Percentiles rank a stretch among this genome's conserved stretches.
Evolutionary conservation across 2,888 invertebrate species (phyloP).

Genomic region (Galeopsomyia nigrocyanea): DNA sequence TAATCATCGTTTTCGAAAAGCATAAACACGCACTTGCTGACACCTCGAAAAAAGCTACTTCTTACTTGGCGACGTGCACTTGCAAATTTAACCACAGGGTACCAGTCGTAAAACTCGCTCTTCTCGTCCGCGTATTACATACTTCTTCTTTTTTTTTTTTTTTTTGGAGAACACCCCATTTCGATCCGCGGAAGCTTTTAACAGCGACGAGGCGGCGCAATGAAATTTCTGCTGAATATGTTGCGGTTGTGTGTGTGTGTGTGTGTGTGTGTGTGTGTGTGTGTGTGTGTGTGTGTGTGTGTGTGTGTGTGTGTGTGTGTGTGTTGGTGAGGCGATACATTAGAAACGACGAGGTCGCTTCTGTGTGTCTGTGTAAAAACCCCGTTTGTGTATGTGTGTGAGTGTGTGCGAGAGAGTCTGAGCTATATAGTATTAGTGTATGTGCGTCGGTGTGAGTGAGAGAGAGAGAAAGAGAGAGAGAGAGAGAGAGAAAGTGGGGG

Average conservation of each 20-base stretch:
- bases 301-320: background rate
- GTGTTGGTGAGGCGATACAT: background rate
- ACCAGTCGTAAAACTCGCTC: too few species aligned
- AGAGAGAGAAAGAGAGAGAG: constrained; percentile 23
- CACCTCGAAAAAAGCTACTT: too few species aligned
- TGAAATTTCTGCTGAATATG: constrained; percentile 16
- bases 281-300: background rate
- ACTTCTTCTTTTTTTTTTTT: too few species aligned
- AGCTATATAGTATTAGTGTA: background rate
- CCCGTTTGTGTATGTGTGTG: background rate
- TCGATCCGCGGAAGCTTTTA: too few species aligned
- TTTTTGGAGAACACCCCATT: too few species aligned
- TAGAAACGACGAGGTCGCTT: background rate
- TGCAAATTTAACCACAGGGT: too few species aligned
- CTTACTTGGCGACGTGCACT: too few species aligned
- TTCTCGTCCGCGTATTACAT: too few species aligned
- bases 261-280: background rate
- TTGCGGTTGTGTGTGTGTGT: background rate
- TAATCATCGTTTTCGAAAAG: too few species aligned
- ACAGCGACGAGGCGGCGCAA: constrained; percentile 1
- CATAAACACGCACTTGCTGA: too few species aligned
- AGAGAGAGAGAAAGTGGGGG: constrained; percentile 12
- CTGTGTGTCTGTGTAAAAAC: background rate
- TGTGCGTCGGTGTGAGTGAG: constrained; percentile 6
- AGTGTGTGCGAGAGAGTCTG: background rate